Conservation (phyloP, 2,113 vertebrate species). For the Calypte anna region DNA sequence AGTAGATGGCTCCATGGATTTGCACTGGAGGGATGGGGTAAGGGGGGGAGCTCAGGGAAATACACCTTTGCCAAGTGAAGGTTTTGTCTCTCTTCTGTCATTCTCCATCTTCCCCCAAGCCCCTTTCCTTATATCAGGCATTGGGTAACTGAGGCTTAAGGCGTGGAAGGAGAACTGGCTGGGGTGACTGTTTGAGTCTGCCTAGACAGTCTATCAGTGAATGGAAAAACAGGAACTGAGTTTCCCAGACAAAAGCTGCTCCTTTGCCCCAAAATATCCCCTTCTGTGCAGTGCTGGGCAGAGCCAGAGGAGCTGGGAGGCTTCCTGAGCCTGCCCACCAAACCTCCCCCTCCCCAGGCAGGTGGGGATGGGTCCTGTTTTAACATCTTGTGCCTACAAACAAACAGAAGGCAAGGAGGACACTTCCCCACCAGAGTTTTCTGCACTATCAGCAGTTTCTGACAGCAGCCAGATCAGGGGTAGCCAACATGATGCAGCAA, state of each 20-base stretch:
- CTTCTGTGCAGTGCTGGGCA: neutral
- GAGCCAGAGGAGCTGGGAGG: neutral
- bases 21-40: neutral
- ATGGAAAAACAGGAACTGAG: neutral
- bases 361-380: neutral
- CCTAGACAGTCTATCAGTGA: neutral
- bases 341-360: neutral
- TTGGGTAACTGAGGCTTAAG: neutral
- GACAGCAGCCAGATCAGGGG: conserved; percentile 27
- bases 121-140: neutral
- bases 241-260: neutral
- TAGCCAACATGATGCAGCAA: conserved; percentile 62
- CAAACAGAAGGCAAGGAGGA: conserved; percentile 36
- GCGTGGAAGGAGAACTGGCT: neutral
- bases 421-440: conserved; percentile 34
- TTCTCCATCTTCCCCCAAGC: neutral
- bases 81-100: neutral
- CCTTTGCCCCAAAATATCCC: neutral
- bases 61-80: fast-evolving
- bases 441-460: conserved; percentile 40
- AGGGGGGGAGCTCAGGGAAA: neutral
- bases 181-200: neutral
- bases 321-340: neutral
- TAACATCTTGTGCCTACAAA: neutral
- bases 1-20: neutral